These are phyloP conservation scores for Myotis planiceps DNA, from an alignment of 2,797 vertebrate species.

Conservation along the genomic window DNA sequence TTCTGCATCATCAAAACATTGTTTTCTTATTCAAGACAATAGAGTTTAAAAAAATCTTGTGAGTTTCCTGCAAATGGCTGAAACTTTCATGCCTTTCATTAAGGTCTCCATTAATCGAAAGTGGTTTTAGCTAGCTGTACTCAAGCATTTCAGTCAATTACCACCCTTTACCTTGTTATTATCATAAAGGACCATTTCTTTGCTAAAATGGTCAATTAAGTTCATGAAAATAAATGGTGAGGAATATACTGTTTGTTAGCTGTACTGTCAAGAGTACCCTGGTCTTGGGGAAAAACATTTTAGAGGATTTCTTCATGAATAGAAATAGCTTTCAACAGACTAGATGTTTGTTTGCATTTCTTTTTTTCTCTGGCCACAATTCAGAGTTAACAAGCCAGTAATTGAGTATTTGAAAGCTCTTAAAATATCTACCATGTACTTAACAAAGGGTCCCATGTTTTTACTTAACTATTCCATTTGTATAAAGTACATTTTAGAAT, in stretches of 20 bases:
- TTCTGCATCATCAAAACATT: conserved; percentile 63
- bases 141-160: conserved; percentile 84
- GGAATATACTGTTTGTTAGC: conserved; percentile 77
- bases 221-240: conserved; percentile 84
- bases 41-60: background rate
- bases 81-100: conserved; percentile 71
- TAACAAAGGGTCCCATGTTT: conserved; percentile 75
- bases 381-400: conserved; percentile 78
- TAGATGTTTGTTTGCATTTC: conserved; percentile 62
- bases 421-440: conserved; percentile 74
- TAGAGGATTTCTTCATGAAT: conserved; percentile 82
- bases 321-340: conserved; percentile 81
- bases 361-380: conserved; percentile 66
- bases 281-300: conserved; percentile 75
- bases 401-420: conserved; percentile 81
- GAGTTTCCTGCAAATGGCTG: conserved; percentile 70
- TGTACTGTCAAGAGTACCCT: conserved; percentile 68
- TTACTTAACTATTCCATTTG: conserved; percentile 80
- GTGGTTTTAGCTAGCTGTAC: conserved; percentile 76
- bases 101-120: conserved; percentile 82
- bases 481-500: conserved; percentile 82
- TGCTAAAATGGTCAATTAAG: conserved; percentile 86
- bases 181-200: conserved; percentile 83
- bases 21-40: conserved; percentile 59
- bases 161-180: conserved; percentile 84